Evolutionary conservation across 1,140 invertebrate genomes (phyloP).

Genomic region (Temnothorax curvispinosus): DNA sequence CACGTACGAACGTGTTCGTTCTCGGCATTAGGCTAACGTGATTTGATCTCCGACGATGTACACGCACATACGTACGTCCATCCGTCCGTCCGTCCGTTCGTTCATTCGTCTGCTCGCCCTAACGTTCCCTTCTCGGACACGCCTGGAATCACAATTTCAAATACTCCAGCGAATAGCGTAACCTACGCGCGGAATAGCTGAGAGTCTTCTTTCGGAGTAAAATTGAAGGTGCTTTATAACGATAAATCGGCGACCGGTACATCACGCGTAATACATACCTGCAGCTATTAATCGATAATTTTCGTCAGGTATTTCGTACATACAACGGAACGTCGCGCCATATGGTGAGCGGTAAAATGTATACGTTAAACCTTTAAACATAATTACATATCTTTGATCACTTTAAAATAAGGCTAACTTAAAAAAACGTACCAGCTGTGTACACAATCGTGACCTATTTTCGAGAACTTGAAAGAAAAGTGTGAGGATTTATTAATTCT

Average conservation of each 20-base stretch:
- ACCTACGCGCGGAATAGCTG: background rate
- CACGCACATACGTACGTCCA: constrained; percentile 68
- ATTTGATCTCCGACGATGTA: constrained; percentile 68
- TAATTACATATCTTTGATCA: background rate
- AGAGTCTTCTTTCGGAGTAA: background rate
- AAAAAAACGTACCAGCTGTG: background rate
- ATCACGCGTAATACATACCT: background rate
- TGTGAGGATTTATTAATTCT: background rate
- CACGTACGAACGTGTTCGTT: constrained; percentile 71
- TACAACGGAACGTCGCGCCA: constrained; percentile 12
- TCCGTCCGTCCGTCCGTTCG: constrained; percentile 59
- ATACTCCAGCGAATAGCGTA: constrained; percentile 61
- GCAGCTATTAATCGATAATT: constrained; percentile 14
- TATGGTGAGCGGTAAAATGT: constrained; percentile 15
- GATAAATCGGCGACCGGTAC: background rate
- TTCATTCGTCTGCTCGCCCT: constrained; percentile 32
- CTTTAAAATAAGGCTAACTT: background rate
- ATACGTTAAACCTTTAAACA: background rate
- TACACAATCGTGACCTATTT: background rate
- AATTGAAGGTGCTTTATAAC: background rate
- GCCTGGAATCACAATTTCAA: constrained; percentile 81
- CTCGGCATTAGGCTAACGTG: constrained; percentile 66
- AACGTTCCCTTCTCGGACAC: constrained; percentile 76
- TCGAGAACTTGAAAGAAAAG: background rate
- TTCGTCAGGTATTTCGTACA: background rate